Percentiles rank a stretch among this genome's conserved stretches.
Conservation (phyloP, 2,113 vertebrate genomes). For the Rhynchomys soricoides region DNA sequence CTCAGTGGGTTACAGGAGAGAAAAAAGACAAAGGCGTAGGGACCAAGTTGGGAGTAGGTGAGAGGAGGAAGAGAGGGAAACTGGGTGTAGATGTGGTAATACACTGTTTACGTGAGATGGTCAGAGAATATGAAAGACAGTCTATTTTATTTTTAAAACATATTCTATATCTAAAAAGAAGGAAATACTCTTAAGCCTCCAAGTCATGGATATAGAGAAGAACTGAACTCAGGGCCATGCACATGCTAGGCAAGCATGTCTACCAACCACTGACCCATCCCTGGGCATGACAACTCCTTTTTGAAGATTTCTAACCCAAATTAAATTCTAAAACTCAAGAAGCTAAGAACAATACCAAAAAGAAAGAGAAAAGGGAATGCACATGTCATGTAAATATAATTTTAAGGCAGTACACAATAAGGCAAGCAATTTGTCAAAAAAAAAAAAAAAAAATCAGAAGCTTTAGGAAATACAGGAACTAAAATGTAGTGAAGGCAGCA, state of each 20-base stretch:
- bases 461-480: not conserved
- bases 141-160: not conserved
- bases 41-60: not conserved
- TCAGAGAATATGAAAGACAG: not conserved
- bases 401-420: not conserved
- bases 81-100: not conserved
- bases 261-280: not conserved
- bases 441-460: constrained; percentile 31
- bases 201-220: not conserved
- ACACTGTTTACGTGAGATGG: not conserved
- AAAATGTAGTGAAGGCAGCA: not conserved
- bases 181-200: not conserved
- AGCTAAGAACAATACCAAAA: constrained; percentile 45
- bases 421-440: not conserved
- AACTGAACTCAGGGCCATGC: not conserved
- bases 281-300: constrained; percentile 20
- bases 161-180: not conserved
- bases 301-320: constrained; percentile 50
- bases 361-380: not conserved
- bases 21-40: not conserved
- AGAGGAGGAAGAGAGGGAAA: not conserved
- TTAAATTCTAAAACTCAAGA: constrained; percentile 42
- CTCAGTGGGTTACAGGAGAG: not conserved
- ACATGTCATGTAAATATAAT: not conserved
- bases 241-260: not conserved